phyloP scores from a whole-genome alignment of 1,140 invertebrate genomes.

The Anastrepha ludens region DNA sequence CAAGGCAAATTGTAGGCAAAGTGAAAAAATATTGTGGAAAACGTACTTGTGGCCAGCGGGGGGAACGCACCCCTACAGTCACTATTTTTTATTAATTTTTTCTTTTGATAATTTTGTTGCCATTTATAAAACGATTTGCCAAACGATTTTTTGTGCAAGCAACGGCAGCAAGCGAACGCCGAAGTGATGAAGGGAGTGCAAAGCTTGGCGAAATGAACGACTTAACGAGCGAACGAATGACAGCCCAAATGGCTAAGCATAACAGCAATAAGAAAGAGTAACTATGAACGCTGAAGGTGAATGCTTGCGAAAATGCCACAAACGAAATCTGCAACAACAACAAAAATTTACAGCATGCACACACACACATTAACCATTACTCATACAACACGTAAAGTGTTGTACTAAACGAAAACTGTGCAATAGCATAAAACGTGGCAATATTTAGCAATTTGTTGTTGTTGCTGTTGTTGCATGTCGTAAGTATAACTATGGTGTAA shows the following conservation, averaged over 20 bases:
- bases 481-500: background rate
- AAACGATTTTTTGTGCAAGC: slow-evolving; percentile 19
- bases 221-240: slow-evolving; percentile 42
- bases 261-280: background rate
- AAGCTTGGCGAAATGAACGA: slow-evolving; percentile 25
- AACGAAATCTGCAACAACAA: slow-evolving; percentile 23
- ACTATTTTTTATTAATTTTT: background rate
- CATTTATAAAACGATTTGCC: slow-evolving; percentile 39
- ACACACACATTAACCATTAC: background rate
- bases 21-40: background rate
- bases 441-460: background rate
- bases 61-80: background rate
- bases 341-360: background rate
- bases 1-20: too few relatives aligned
- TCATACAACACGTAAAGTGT: background rate
- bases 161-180: background rate
- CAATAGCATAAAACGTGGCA: slow-evolving; percentile 38
- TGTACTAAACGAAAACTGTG: slow-evolving; percentile 30
- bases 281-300: background rate
- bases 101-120: slow-evolving; percentile 20
- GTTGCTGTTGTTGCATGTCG: background rate
- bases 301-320: background rate
- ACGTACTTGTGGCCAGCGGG: background rate
- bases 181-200: background rate
- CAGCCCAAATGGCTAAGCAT: slow-evolving; percentile 1